Conservation (phyloP, 2,797 vertebrate genomes). For the Malacoraja senta region DNA sequence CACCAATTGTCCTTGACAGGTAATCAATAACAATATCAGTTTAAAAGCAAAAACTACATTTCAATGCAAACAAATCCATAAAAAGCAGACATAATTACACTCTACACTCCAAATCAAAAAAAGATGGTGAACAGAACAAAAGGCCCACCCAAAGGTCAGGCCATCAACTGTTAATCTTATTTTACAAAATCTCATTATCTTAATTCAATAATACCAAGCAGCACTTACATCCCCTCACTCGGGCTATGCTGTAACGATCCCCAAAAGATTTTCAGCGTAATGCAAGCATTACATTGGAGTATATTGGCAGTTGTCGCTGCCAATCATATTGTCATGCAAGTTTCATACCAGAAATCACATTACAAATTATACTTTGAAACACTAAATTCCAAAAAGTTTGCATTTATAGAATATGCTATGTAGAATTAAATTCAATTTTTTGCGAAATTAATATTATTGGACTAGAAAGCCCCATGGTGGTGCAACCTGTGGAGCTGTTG, state of each 20-base stretch:
- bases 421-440: not conserved
- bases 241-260: not conserved
- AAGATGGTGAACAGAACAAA: not conserved
- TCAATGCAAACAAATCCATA: not conserved
- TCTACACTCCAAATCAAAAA: not conserved
- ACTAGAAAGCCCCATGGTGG: too few species aligned
- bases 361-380: not conserved
- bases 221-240: not conserved
- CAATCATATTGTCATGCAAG: not conserved
- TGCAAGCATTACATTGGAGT: too few species aligned
- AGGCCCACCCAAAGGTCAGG: not conserved
- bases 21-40: not conserved
- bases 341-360: not conserved
- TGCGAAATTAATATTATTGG: not conserved
- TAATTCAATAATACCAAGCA: not conserved
- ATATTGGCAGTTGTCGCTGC: too few species aligned
- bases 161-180: not conserved
- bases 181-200: not conserved
- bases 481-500: too few species aligned
- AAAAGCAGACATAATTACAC: not conserved
- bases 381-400: not conserved
- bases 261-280: too few species aligned
- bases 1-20: not conserved
- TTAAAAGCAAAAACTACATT: not conserved
- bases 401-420: not conserved